Conservation (phyloP, 1,140 invertebrate species). For the Pararge aegeria region DNA sequence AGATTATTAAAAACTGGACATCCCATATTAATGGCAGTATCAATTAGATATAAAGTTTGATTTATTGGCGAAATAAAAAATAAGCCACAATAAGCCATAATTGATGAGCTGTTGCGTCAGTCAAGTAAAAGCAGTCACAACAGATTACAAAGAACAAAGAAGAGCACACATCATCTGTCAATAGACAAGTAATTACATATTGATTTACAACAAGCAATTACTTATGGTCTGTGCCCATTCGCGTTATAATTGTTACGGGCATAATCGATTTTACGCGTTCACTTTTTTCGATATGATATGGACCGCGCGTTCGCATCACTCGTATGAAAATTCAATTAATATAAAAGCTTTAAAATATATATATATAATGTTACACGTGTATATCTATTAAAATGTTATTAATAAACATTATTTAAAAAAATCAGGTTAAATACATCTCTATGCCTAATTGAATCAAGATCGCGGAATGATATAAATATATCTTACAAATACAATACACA, state of each 20-base stretch:
- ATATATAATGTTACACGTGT: too few relatives aligned
- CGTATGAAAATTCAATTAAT: too few relatives aligned
- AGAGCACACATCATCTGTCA: conserved; percentile 35
- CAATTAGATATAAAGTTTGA: conserved; percentile 6
- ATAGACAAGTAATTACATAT: conserved; percentile 42
- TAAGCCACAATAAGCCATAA: conserved; percentile 8
- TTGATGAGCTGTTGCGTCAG: conserved; percentile 11
- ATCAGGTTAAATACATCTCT: too few relatives aligned
- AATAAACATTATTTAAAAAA: too few relatives aligned
- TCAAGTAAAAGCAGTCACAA: conserved; percentile 20
- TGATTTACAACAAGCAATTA: conserved; percentile 52
- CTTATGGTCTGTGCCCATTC: conserved; percentile 51
- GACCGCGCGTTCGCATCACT: background rate
- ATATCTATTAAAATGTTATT: too few relatives aligned
- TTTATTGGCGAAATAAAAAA: conserved; percentile 3
- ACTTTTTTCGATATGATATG: conserved; percentile 29
- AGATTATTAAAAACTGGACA: conserved; percentile 1
- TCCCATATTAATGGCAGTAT: conserved; percentile 2
- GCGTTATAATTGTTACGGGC: conserved; percentile 52
- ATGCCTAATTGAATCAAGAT: too few relatives aligned
- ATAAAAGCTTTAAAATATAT: background rate
- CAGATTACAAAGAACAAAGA: conserved; percentile 33
- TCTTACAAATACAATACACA: too few relatives aligned
- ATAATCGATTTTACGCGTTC: conserved; percentile 47
- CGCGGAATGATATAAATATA: too few relatives aligned